Base-by-base conservation (phyloP, 2,888 invertebrate genomes). In the Tachina lurida region DNA sequence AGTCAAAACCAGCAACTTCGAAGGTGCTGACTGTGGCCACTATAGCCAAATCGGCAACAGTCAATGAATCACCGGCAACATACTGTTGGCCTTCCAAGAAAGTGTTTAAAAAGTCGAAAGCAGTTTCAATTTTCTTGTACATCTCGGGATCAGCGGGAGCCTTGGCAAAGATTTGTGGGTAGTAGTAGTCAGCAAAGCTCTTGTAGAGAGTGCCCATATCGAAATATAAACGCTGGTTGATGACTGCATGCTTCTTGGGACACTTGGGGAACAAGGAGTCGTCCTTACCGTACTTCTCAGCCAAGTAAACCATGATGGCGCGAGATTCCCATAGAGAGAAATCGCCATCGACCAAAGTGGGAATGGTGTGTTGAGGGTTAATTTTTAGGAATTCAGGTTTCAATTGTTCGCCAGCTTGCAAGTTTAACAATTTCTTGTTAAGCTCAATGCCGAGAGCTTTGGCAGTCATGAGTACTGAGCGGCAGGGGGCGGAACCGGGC, bases 291-390 rank as follows among this genome's bases (percentile, higher is more conserved):
- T 97, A 97, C 90, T 96, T 95, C 92, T 95, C 95, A 22, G 94
- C 95, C 90, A 97, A 93, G 93, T 97, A 97, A 0, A 94, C 93
- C 92, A 96, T 94, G 91, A 97, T 97, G 84, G 96, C 96, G 63
- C 96, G 95, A 71, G 97, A 97, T 93, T 97, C 97, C 94, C 96
- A 96, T 74, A 97, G 91, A 39, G 94, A 92, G 90, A 97, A 95
- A 0, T 96, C 97, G 89, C 96, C 95, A 92, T 97, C 97, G 73
- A 96, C 95, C 65, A 97, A 92, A 0, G 97, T 96, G 2, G 97
- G 97, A 80, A 97, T 94, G 49, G 95, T 95, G 91, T 97, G 97
- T 92, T 97, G 96, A 1, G 96, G 96, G 92, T 96, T 97, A 19
- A 97, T 91, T 94, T 95, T 95, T 54, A 95, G 3, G 89, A 93